Conservation (phyloP, 2,888 invertebrate species). For the Alloplasta piceator region DNA sequence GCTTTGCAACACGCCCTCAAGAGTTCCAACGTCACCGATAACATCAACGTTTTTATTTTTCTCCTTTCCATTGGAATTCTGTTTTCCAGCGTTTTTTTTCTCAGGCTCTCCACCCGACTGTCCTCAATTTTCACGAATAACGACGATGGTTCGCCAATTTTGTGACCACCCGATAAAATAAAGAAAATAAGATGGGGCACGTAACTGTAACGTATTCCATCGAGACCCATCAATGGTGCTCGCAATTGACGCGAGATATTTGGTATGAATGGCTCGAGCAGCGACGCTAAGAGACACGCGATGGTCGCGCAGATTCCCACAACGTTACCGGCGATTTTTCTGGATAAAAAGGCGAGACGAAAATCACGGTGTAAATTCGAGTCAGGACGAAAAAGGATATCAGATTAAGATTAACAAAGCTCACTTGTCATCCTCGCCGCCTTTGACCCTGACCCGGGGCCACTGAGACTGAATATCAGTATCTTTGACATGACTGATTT, state of each 20-base stretch:
- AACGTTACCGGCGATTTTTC: slow-evolving; percentile 91
- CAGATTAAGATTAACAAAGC: slow-evolving; percentile 64
- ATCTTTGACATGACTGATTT: too few species aligned
- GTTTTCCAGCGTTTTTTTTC: slow-evolving; percentile 91
- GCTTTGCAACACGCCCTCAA: slow-evolving; percentile 87
- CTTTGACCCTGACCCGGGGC: slow-evolving; percentile 97
- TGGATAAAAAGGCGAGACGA: slow-evolving; percentile 72
- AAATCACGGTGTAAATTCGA: slow-evolving; percentile 6
- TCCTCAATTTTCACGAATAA: slow-evolving; percentile 94
- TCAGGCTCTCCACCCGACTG: slow-evolving; percentile 89
- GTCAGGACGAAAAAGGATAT: not conserved
- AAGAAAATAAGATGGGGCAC: slow-evolving; percentile 89
- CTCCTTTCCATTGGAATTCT: slow-evolving; percentile 80
- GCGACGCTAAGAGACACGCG: slow-evolving; percentile 90
- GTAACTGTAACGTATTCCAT: slow-evolving; percentile 75
- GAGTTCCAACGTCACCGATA: slow-evolving; percentile 80
- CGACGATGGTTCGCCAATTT: slow-evolving; percentile 94
- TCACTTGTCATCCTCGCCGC: slow-evolving; percentile 90
- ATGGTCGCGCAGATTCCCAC: slow-evolving; percentile 94
- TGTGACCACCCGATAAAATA: slow-evolving; percentile 91
- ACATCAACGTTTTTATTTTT: slow-evolving; percentile 73
- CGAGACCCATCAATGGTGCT: slow-evolving; percentile 88
- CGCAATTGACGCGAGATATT: slow-evolving; percentile 88
- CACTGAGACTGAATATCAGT: slow-evolving; percentile 97
- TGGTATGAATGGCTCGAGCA: slow-evolving; percentile 97